phyloP scores from a whole-genome alignment of 2,113 vertebrate genomes.

The Bufo gargarizans region DNA sequence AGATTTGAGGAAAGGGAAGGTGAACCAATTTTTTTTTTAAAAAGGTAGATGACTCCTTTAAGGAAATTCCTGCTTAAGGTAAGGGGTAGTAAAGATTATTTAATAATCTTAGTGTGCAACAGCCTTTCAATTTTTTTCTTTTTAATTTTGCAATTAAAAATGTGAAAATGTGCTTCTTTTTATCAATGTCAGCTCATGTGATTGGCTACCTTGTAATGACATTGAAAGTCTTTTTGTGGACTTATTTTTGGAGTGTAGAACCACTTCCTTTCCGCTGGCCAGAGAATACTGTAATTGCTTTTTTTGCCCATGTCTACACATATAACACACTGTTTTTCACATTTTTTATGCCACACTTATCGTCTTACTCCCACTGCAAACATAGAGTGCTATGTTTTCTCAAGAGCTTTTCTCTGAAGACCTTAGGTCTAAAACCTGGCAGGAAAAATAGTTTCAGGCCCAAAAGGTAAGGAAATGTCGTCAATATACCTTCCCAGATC shows the following conservation, averaged over 20 bases:
- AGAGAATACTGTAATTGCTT: background rate
- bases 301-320: background rate
- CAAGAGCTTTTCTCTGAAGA: background rate
- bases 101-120: background rate
- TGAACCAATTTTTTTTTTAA: too few relatives aligned
- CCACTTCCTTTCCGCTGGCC: background rate
- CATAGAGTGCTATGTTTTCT: constrained; percentile 5
- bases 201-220: background rate
- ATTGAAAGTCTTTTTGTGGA: background rate
- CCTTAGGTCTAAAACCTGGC: background rate
- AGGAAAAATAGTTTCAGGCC: background rate
- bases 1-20: too few relatives aligned
- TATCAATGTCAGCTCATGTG: background rate
- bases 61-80: background rate
- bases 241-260: constrained; percentile 16
- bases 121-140: background rate
- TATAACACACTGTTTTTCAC: constrained; percentile 27
- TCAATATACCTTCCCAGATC: background rate
- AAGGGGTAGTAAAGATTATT: background rate
- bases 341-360: background rate
- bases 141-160: background rate
- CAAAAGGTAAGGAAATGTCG: background rate
- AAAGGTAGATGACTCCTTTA: background rate
- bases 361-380: background rate
- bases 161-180: background rate